Conservation (phyloP, 1,140 invertebrate genomes). For the Aphelenchoides avenae region DNA sequence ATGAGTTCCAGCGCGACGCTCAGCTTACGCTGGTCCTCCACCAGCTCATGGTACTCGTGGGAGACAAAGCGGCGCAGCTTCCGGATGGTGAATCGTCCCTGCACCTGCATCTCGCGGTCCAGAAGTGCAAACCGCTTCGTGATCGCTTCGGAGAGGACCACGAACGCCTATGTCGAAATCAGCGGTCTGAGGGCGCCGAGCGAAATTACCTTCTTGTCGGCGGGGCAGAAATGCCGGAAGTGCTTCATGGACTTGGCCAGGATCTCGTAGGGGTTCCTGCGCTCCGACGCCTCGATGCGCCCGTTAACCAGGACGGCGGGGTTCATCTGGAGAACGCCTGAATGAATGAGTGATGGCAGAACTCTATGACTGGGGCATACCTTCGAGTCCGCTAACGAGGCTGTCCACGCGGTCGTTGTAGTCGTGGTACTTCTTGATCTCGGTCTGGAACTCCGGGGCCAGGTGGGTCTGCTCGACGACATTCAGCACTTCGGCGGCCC, state of each 20-base stretch:
- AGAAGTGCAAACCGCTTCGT: conserved; percentile 17
- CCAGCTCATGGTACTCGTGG: conserved; percentile 11
- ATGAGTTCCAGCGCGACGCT: conserved; percentile 15
- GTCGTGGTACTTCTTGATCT: conserved; percentile 15
- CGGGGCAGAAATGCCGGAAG: neutral
- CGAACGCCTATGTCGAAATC: neutral
- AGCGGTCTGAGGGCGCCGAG: neutral
- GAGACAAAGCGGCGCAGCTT: conserved; percentile 19
- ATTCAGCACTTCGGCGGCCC: conserved; percentile 19
- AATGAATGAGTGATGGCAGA: neutral
- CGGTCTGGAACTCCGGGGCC: conserved; percentile 15
- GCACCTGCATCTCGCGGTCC: conserved; percentile 20
- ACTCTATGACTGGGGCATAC: conserved; percentile 1
- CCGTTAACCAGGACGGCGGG: conserved; percentile 3
- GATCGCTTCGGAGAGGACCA: neutral
- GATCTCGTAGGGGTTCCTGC: conserved; percentile 21
- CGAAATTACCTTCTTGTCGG: neutral
- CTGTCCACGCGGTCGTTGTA: conserved; percentile 9
- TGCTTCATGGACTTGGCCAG: conserved; percentile 13
- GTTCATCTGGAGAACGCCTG: conserved; percentile 30
- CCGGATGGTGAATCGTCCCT: conserved; percentile 18
- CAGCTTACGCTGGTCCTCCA: conserved; percentile 12
- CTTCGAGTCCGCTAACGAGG: conserved; percentile 17
- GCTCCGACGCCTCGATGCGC: neutral
- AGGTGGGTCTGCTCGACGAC: conserved; percentile 19